phyloP scores from a whole-genome alignment of 1,140 invertebrate species.

The Drosophila funebris region DNA sequence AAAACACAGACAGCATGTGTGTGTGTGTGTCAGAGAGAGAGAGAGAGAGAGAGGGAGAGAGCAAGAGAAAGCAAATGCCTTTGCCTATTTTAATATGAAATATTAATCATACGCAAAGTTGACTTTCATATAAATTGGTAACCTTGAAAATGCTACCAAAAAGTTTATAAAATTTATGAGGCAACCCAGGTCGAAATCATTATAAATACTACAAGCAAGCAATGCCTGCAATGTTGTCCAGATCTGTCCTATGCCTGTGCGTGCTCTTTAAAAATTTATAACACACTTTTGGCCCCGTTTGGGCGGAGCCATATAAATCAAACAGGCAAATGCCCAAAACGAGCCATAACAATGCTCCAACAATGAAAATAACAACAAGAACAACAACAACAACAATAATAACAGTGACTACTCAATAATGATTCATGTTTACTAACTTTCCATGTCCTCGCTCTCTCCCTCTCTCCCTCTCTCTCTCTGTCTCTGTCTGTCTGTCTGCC shows the following conservation, averaged over 20 bases:
- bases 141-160: constrained; percentile 62
- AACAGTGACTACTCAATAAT: constrained; percentile 74
- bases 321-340: constrained; percentile 72
- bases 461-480: background rate
- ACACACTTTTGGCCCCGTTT: constrained; percentile 72
- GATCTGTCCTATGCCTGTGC: constrained; percentile 24
- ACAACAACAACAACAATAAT: constrained; percentile 35
- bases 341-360: constrained; percentile 46
- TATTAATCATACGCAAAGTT: constrained; percentile 81
- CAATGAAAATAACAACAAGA: constrained; percentile 18
- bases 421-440: constrained; percentile 80
- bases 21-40: too few relatives aligned
- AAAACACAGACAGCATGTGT: background rate
- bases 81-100: constrained; percentile 79
- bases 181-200: constrained; percentile 62
- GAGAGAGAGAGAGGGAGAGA: background rate
- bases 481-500: background rate
- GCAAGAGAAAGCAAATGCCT: constrained; percentile 19
- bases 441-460: constrained; percentile 9
- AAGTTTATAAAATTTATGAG: constrained; percentile 65
- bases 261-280: constrained; percentile 79
- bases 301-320: constrained; percentile 66
- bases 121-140: constrained; percentile 68
- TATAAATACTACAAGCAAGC: constrained; percentile 66
- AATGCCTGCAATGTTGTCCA: too few relatives aligned